Evolutionary conservation across 1,140 invertebrate species (phyloP), one percentile per base, ranked within the genome.

Genomic region (Maniola jurtina): DNA sequence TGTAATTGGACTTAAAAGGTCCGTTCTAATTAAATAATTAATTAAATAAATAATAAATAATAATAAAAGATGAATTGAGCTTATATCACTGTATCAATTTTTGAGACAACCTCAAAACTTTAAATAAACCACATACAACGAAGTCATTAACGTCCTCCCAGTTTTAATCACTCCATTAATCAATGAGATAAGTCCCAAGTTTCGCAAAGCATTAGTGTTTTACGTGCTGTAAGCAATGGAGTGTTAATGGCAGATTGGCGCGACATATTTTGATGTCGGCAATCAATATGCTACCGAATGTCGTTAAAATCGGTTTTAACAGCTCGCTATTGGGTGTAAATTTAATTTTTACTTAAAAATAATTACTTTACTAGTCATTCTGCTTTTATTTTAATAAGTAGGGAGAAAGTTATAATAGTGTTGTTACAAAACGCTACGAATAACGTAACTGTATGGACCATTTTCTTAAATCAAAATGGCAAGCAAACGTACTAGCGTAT

Each of bases 251-350:
- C 14, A 16, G 48, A 52, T 52, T 52, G 10, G 2, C 48, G 48
- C 48, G 48, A 52, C 48, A 52, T 52, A 52, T 52, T 52, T 52
- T 52, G 48, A 52, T 52, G 48, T 52, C 48, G 48, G 48, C 48
- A 52, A 52, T 52, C 15, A 52, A 52, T 52, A 15, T 25, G 48
- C 48, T 52, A 52, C 48, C 10, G 48, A 14, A 25, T 52, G 48
- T 52, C 48, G 10, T 52, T 52, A 25, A 52, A 52, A 15, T 25
- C 14, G 48, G 42, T 11, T n/a, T 52, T 52, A 16, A 25, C 48
- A 52, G 10, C 16, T 25, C 48, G 48, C 14, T 52, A 11, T 52
- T 52, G 16, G 48, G 2, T 16, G 14, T 16, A 52, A 52, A 15
- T 6, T 7, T 16, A 15, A 52, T 2, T 6, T 5, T 16, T 5